Percentiles rank a stretch among this genome's conserved stretches.
These are phyloP conservation scores for Scartelaos histophorus DNA, from an alignment of 2,113 vertebrate species.

Conservation along the genomic window DNA sequence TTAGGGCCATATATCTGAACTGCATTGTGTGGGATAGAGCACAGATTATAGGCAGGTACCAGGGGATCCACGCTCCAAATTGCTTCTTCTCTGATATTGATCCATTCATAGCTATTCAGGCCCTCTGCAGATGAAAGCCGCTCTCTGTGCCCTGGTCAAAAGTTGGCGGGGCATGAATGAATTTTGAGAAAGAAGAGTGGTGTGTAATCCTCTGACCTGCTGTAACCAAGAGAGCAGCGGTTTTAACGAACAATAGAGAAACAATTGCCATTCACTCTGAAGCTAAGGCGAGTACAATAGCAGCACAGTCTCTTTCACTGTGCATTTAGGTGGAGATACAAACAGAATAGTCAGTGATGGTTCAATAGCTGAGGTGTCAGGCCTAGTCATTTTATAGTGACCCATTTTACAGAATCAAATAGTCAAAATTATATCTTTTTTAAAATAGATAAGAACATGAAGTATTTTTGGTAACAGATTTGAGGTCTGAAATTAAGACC, in stretches of 20 bases:
- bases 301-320: constrained; percentile 1
- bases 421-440: neutral
- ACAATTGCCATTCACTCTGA: constrained; percentile 19
- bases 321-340: neutral
- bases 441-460: neutral
- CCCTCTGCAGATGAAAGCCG: constrained; percentile 36
- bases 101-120: constrained; percentile 33
- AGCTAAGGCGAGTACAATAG: constrained; percentile 6
- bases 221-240: constrained; percentile 11
- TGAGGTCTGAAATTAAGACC: too few relatives aligned
- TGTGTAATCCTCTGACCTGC: constrained; percentile 34
- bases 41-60: constrained; percentile 34
- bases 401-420: neutral
- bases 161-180: constrained; percentile 45
- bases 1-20: constrained; percentile 5
- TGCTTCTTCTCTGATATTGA: constrained; percentile 50
- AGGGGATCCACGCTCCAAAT: constrained; percentile 22
- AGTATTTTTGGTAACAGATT: too few relatives aligned
- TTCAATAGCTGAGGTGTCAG: neutral
- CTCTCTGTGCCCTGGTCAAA: constrained; percentile 24
- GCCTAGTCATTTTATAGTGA: neutral
- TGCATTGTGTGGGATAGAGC: constrained; percentile 24
- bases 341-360: neutral
- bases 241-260: constrained; percentile 28
- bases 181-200: constrained; percentile 16